Evolutionary conservation across 1,140 invertebrate species (phyloP).

Genomic region (Drosophila virilis): DNA sequence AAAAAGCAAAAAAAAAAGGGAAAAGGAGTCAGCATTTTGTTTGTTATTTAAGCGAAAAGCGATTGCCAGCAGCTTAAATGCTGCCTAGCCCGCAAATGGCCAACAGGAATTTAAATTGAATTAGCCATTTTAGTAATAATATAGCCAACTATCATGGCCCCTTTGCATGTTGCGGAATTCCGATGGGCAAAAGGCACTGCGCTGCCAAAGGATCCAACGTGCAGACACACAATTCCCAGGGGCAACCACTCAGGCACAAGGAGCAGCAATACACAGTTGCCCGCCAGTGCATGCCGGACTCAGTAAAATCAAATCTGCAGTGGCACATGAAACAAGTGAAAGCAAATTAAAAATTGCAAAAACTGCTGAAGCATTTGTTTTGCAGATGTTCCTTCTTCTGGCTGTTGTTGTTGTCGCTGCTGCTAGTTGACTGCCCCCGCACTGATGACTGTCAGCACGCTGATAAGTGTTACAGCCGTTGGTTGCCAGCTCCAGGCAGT

Average conservation of each 20-base stretch:
- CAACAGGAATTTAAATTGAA: constrained; percentile 55
- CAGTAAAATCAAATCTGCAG: constrained; percentile 41
- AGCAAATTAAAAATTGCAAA: constrained; percentile 51
- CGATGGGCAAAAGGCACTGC: background rate
- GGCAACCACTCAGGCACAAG: constrained; percentile 5
- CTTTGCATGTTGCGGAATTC: constrained; percentile 6
- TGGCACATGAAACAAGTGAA: constrained; percentile 41
- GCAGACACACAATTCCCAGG: constrained; percentile 6
- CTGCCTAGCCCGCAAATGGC: constrained; percentile 1
- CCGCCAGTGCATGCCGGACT: constrained; percentile 12
- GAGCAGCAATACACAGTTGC: constrained; percentile 7
- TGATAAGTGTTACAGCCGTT: constrained; percentile 58
- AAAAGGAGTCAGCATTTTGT: constrained; percentile 6
- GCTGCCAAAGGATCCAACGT: background rate
- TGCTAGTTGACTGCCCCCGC: constrained; percentile 16
- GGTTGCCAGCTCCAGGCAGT: constrained; percentile 22
- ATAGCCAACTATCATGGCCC: constrained; percentile 14
- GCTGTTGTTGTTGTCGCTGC: constrained; percentile 18
- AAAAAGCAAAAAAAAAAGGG: background rate
- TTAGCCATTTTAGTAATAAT: constrained; percentile 53
- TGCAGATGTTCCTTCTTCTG: too few relatives aligned
- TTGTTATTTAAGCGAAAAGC: constrained; percentile 17
- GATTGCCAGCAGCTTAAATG: constrained; percentile 20
- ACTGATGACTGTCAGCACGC: constrained; percentile 58
- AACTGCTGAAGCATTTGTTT: constrained; percentile 24